phyloP scores from a whole-genome alignment of 2,888 invertebrate genomes.

The Operophtera brumata region DNA sequence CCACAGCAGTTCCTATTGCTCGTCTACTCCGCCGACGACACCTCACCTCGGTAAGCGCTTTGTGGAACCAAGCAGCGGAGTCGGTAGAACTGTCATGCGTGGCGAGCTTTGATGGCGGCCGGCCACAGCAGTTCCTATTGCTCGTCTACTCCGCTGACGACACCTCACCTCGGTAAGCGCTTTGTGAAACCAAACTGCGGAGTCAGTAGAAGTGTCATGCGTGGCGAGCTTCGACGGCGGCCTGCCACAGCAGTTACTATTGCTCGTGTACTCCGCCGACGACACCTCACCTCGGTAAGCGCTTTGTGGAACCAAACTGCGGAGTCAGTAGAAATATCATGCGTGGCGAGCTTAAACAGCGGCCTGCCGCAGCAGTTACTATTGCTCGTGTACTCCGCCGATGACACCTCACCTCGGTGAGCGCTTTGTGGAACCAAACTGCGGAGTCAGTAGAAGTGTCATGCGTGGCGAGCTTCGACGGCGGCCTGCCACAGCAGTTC shows the following conservation, averaged over 20 bases:
- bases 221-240: constrained; percentile 94
- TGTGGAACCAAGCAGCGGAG: constrained; percentile 91
- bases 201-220: constrained; percentile 90
- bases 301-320: constrained; percentile 91
- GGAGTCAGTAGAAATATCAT: constrained; percentile 90
- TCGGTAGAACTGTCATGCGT: constrained; percentile 91
- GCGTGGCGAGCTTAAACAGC: constrained; percentile 92
- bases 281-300: constrained; percentile 71
- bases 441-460: constrained; percentile 90
- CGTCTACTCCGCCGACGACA: constrained; percentile 79
- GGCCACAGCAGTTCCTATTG: constrained; percentile 91
- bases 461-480: constrained; percentile 92
- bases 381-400: constrained; percentile 85
- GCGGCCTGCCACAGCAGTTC: constrained; percentile 93
- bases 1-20: constrained; percentile 93
- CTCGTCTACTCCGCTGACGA: constrained; percentile 83
- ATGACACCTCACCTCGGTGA: constrained; percentile 59
- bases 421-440: constrained; percentile 91
- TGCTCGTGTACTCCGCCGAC: constrained; percentile 84
- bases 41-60: constrained; percentile 78
- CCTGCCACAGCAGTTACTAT: constrained; percentile 90
- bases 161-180: constrained; percentile 77
- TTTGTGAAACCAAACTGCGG: constrained; percentile 91
- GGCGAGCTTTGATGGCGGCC: constrained; percentile 93
- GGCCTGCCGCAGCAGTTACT: constrained; percentile 93